phyloP scores from a whole-genome alignment of 2,113 vertebrate species.

The Tetrax tetrax region DNA sequence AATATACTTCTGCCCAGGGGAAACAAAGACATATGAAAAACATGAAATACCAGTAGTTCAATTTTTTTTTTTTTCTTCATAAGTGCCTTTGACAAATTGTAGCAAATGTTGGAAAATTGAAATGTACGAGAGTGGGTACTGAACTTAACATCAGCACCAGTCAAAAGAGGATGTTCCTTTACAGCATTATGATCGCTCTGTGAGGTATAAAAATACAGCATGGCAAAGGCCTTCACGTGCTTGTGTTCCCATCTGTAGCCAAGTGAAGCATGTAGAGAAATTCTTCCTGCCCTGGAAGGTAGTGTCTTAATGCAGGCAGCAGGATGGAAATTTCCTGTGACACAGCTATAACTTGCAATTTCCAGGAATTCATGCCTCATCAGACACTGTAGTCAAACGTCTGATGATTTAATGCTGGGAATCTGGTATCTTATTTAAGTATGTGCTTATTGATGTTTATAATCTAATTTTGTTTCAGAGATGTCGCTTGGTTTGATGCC shows the following conservation, averaged over 20 bases:
- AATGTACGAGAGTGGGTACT: background rate
- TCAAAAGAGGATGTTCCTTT: background rate
- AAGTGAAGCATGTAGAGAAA: background rate
- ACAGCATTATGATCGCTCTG: background rate
- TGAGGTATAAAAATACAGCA: background rate
- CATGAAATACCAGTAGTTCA: background rate
- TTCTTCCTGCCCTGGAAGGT: background rate
- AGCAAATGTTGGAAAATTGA: background rate
- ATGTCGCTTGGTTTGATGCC: slow-evolving; percentile 89
- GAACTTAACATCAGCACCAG: fast-evolving
- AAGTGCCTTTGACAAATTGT: background rate
- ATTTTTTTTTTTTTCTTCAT: background rate
- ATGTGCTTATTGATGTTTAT: background rate
- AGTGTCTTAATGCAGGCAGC: background rate
- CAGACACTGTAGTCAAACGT: background rate
- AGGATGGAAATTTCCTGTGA: background rate
- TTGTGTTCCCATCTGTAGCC: background rate
- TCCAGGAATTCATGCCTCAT: background rate
- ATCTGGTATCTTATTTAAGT: background rate
- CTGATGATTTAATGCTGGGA: background rate
- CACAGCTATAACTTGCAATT: background rate
- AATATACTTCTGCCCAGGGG: background rate
- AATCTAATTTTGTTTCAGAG: slow-evolving; percentile 77
- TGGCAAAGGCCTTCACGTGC: background rate
- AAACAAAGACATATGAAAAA: background rate